Base-by-base conservation (phyloP, 1,140 invertebrate genomes). In the Achroia grisella region DNA sequence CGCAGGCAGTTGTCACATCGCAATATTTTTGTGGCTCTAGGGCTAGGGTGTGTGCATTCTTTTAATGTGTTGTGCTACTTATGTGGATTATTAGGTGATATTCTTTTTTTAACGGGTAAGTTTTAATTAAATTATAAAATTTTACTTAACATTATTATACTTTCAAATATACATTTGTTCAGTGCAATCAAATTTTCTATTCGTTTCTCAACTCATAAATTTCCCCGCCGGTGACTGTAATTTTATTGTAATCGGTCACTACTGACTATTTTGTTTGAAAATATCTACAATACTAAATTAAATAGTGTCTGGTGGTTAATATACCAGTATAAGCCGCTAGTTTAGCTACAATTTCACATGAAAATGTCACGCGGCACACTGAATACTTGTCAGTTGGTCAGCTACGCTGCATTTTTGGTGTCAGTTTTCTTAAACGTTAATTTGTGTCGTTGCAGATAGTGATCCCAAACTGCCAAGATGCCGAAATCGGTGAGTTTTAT, bases 21-120 rank as follows among this genome's bases (percentile, higher is more conserved):
- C 66, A 71, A 82, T 85, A 85, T 82, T 82, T 85, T 85, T 85
- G 81, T 85, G 77, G 66, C 70, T 81, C 73, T 74, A 74, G 78
- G 78, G 81, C n/a, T 79, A 77, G 78, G 78, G 81, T 82, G 78
- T 85, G 81, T 85, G 78, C 78, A 79, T 81, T 82, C 78, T 82
- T 77, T 71, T 79, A 81, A 67, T 80, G 79, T 85, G 76, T 82
- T 85, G 73, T 85, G 75, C 81, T 85, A 82, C 81, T 72, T 85
- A 85, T 85, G 81, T 85, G 81, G 81, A 85, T 81, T 72, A 78
- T 79, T 76, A 82, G 81, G 78, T 85, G 81, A 85, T 85, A 85
- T 62, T 80, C 60, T 71, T 74, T 61, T 75, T 78, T 73, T 75
- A 73, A 60, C 64, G 80, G 80, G 80, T 85, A 79, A 71, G 75